Conservation (phyloP, 2,888 invertebrate genomes). For the Augiades crinisus region DNA sequence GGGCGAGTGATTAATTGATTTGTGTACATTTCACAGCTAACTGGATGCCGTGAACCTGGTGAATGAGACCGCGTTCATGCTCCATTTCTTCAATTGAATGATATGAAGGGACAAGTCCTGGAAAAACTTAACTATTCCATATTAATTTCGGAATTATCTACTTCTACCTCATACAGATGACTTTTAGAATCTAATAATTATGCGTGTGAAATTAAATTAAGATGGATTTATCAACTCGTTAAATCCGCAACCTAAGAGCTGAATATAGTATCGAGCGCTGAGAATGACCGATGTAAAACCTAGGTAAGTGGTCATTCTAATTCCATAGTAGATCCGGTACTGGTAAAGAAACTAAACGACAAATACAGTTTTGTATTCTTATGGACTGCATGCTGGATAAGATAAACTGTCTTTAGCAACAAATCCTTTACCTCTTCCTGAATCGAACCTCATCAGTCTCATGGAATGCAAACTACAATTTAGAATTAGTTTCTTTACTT, state of each 20-base stretch:
- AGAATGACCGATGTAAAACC: slow-evolving; percentile 25
- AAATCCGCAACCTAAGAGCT: not conserved
- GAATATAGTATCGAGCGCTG: slow-evolving; percentile 4
- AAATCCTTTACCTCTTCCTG: not conserved
- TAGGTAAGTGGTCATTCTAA: slow-evolving; percentile 27
- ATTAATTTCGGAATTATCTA: slow-evolving; percentile 13
- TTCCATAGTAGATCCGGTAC: slow-evolving; percentile 7
- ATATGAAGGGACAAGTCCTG: slow-evolving; percentile 8
- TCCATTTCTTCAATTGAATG: slow-evolving; percentile 11
- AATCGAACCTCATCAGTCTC: not conserved
- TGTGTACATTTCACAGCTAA: slow-evolving; percentile 66
- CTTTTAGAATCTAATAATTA: not conserved
- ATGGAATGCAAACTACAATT: slow-evolving; percentile 1
- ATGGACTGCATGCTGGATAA: slow-evolving; percentile 3
- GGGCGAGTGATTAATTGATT: slow-evolving; percentile 32
- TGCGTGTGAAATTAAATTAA: not conserved
- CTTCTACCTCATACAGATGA: slow-evolving; percentile 1
- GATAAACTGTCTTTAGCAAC: not conserved
- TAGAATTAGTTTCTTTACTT: slow-evolving; percentile 9
- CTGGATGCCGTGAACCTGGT: slow-evolving; percentile 46
- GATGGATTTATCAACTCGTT: not conserved
- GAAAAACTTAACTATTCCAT: slow-evolving; percentile 10
- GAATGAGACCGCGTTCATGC: slow-evolving; percentile 23
- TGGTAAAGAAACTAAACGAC: slow-evolving; percentile 15
- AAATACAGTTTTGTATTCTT: slow-evolving; percentile 13